Evolutionary conservation across 2,797 vertebrate species (phyloP).

Genomic region (Pogoniulus pusillus): DNA sequence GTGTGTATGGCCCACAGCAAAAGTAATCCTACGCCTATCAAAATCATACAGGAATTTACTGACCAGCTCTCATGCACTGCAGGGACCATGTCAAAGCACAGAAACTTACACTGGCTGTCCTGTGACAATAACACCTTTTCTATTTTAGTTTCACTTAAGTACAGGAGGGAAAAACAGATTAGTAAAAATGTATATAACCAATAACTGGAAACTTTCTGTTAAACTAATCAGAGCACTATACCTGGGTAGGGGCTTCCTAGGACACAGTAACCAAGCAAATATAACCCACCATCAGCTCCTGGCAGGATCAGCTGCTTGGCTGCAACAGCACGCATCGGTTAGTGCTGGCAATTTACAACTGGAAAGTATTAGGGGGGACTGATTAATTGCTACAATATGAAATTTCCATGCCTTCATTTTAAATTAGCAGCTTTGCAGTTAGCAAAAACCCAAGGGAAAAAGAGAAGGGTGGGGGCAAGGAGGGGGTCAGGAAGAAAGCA

Average conservation of each 20-base stretch:
- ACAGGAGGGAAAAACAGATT: neutral
- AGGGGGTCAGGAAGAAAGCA: neutral
- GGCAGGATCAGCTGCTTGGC: neutral
- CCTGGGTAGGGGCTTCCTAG: neutral
- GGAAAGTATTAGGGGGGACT: slow-evolving; percentile 29
- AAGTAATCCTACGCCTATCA: neutral
- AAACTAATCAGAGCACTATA: neutral
- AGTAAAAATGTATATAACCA: neutral
- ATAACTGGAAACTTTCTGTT: slow-evolving; percentile 15
- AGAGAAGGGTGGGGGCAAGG: neutral
- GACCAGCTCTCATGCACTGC: neutral
- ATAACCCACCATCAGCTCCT: neutral
- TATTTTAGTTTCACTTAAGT: neutral
- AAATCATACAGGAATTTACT: neutral
- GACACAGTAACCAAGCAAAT: neutral
- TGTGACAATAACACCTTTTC: neutral
- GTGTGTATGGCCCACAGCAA: neutral
- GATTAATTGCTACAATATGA: slow-evolving; percentile 29
- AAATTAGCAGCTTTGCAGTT: neutral
- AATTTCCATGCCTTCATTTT: slow-evolving; percentile 27
- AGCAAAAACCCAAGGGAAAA: neutral
- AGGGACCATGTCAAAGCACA: neutral
- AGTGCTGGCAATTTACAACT: neutral
- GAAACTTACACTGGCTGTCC: neutral
- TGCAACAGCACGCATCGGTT: neutral